Percentiles rank a stretch among this genome's conserved stretches.
Conservation (phyloP, 2,888 invertebrate genomes). For the Autographa pulchrina region DNA sequence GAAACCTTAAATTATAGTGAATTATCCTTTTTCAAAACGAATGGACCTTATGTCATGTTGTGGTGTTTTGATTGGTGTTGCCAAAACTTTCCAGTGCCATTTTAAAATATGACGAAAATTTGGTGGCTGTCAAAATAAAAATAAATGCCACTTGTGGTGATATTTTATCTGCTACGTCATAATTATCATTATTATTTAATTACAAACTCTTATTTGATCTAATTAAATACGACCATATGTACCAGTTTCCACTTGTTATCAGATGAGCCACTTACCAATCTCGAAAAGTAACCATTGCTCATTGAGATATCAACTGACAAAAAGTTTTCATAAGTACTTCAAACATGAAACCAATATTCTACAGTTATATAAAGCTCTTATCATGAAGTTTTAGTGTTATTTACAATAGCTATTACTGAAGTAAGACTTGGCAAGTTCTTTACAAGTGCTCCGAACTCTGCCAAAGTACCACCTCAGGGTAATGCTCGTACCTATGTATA, state of each 20-base stretch:
- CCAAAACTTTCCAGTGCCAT: neutral
- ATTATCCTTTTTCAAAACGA: neutral
- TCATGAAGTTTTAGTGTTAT: slow-evolving; percentile 18
- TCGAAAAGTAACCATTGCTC: too few relatives aligned
- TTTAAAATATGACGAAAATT: neutral
- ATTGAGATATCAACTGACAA: neutral
- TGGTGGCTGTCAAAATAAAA: too few relatives aligned
- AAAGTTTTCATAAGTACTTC: neutral
- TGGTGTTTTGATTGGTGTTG: neutral
- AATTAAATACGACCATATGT: too few relatives aligned
- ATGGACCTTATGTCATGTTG: neutral
- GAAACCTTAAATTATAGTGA: neutral
- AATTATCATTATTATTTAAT: too few relatives aligned
- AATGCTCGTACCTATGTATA: neutral
- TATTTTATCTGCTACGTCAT: too few relatives aligned
- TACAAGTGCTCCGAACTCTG: slow-evolving; percentile 6
- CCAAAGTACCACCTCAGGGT: neutral
- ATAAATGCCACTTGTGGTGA: too few relatives aligned
- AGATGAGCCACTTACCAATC: too few relatives aligned
- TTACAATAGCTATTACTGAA: slow-evolving; percentile 20
- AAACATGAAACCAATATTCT: neutral
- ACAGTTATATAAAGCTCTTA: slow-evolving; percentile 15
- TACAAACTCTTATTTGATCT: too few relatives aligned
- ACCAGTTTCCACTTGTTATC: too few relatives aligned
- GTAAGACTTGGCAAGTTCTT: slow-evolving; percentile 20